A percentile compares a stretch with the other conserved stretches of the same genome.
Evolutionary conservation across 2,888 invertebrate genomes (phyloP).

Genomic region (Drosophila pseudotalamancana): DNA sequence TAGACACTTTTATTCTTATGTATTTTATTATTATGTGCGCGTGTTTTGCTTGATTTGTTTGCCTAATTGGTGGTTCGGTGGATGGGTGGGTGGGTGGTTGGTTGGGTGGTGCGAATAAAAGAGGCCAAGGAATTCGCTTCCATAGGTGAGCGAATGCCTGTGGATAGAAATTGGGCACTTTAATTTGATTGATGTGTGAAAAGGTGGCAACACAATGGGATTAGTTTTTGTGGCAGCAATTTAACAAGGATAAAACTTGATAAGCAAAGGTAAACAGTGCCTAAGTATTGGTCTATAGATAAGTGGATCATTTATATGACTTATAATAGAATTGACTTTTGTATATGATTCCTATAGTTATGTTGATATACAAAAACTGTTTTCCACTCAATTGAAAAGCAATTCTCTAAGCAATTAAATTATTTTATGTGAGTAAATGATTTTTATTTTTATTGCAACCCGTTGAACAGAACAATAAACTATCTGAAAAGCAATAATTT

Average conservation of each 20-base stretch:
- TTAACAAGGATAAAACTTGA: not conserved
- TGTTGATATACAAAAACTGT: too few species aligned
- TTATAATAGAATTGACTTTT: too few species aligned
- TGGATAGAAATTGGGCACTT: slow-evolving; percentile 33
- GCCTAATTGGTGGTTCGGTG: slow-evolving; percentile 38
- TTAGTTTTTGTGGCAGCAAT: not conserved
- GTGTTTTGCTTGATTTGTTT: slow-evolving; percentile 49
- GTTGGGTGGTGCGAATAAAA: not conserved
- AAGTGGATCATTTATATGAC: too few species aligned
- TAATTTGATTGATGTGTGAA: slow-evolving; percentile 54
- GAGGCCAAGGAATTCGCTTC: not conserved
- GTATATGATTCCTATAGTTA: too few species aligned
- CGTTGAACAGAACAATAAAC: too few species aligned
- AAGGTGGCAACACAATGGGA: slow-evolving; percentile 36
- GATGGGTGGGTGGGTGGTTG: too few species aligned
- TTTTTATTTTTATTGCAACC: too few species aligned
- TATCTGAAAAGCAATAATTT: too few species aligned
- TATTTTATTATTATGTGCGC: slow-evolving; percentile 20
- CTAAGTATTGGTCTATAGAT: too few species aligned
- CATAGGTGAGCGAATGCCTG: not conserved
- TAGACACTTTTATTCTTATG: not conserved
- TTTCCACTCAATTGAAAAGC: too few species aligned
- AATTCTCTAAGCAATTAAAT: too few species aligned
- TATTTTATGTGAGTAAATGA: too few species aligned
- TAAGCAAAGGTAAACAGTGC: not conserved